phyloP scores from a whole-genome alignment of 1,140 invertebrate genomes.

The Episyrphus balteatus region DNA sequence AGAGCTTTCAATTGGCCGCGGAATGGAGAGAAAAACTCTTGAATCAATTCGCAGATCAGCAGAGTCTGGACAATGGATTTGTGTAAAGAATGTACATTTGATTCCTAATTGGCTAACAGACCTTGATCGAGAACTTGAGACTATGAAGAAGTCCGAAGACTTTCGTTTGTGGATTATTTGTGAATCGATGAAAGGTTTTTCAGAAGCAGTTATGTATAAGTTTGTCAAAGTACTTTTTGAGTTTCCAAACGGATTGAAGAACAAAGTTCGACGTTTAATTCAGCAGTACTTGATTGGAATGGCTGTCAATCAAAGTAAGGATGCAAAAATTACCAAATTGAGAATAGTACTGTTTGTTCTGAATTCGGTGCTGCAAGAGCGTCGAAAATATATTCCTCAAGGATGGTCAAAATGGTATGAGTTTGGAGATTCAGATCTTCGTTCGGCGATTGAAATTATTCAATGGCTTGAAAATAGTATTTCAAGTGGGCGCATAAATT shows the following conservation, averaged over 20 bases:
- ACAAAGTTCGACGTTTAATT: constrained; percentile 43
- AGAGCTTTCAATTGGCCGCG: constrained; percentile 32
- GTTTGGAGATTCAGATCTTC: constrained; percentile 74
- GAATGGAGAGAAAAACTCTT: constrained; percentile 18
- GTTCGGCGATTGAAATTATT: constrained; percentile 62
- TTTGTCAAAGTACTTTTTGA: constrained; percentile 76
- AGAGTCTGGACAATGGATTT: constrained; percentile 27
- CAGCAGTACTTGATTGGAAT: constrained; percentile 28
- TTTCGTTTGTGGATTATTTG: constrained; percentile 70
- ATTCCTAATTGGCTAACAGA: constrained; percentile 64
- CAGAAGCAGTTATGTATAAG: constrained; percentile 21
- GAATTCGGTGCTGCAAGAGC: constrained; percentile 79
- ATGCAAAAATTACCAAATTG: constrained; percentile 31
- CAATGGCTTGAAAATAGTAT: constrained; percentile 44
- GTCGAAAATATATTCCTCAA: constrained; percentile 68
- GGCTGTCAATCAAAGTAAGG: constrained; percentile 8
- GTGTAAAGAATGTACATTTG: constrained; percentile 80
- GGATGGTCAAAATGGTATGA: constrained; percentile 86
- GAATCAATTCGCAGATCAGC: constrained; percentile 18
- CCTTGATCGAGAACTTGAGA: constrained; percentile 60
- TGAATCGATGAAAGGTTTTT: constrained; percentile 33
- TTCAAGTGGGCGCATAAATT: constrained; percentile 41
- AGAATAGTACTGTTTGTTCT: constrained; percentile 32
- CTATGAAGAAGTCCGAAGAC: constrained; percentile 44
- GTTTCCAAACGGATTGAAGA: constrained; percentile 52